Evolutionary conservation across 2,888 invertebrate genomes (phyloP).

Genomic region (Rotaria macrura): DNA sequence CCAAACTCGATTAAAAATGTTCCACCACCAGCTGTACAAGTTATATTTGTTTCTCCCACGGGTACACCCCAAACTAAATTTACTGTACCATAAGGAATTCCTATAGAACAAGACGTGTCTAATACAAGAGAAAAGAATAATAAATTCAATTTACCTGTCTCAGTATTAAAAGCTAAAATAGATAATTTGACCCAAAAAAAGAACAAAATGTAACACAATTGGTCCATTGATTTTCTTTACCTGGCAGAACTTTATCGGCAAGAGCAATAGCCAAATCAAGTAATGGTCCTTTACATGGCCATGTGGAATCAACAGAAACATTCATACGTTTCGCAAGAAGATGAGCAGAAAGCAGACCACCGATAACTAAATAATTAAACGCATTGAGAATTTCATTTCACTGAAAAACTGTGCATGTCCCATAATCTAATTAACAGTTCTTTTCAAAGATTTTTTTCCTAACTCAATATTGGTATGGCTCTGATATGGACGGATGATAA

Average conservation of each 20-base stretch:
- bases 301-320: slow-evolving; percentile 56
- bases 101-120: slow-evolving; percentile 44
- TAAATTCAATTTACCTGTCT: background rate
- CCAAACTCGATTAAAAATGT: slow-evolving; percentile 95
- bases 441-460: no score
- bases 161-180: background rate
- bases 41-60: slow-evolving; percentile 81
- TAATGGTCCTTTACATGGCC: slow-evolving; percentile 93
- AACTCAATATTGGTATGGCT: no score
- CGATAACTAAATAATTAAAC: slow-evolving; percentile 60
- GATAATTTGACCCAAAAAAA: background rate
- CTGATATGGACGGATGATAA: no score
- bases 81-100: slow-evolving; percentile 96
- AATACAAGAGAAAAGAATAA: background rate
- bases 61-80: slow-evolving; percentile 83
- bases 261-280: slow-evolving; percentile 84
- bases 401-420: no score
- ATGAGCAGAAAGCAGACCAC: slow-evolving; percentile 89
- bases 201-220: background rate
- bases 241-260: slow-evolving; percentile 73
- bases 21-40: slow-evolving; percentile 93
- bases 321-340: slow-evolving; percentile 68
- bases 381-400: no score
- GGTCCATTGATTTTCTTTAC: slow-evolving; percentile 37
- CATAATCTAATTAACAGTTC: no score